Percentiles rank a stretch among this genome's conserved stretches.
phyloP scores from a whole-genome alignment of 2,797 vertebrate species.

The Corythornis leucogaster region DNA sequence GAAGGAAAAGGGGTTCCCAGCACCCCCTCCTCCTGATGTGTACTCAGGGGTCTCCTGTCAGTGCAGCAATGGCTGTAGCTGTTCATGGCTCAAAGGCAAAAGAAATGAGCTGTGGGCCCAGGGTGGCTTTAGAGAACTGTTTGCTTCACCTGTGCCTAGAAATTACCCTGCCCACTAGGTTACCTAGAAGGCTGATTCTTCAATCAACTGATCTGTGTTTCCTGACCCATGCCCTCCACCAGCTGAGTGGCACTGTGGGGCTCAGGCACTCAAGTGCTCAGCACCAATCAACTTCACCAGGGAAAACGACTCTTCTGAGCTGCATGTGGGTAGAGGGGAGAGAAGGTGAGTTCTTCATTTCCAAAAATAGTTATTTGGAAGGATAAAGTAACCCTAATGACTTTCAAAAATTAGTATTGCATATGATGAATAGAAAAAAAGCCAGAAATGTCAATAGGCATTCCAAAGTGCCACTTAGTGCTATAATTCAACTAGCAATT shows the following conservation, averaged over 20 bases:
- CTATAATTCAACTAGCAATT: slow-evolving; percentile 36
- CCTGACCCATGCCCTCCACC: background rate
- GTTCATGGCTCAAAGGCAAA: background rate
- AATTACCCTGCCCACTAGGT: background rate
- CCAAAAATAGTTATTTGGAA: background rate
- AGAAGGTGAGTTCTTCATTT: background rate
- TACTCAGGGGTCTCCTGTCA: background rate
- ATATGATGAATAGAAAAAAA: background rate
- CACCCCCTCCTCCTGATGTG: background rate
- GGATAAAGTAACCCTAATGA: slow-evolving; percentile 12
- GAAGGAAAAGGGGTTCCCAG: background rate
- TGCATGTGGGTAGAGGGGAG: rapidly evolving
- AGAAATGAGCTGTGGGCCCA: background rate
- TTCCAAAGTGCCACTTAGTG: slow-evolving; percentile 25
- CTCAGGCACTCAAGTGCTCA: background rate
- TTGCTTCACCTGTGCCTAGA: background rate
- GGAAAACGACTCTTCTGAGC: background rate
- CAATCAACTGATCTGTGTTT: rapidly evolving
- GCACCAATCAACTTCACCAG: background rate
- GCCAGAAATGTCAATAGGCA: background rate
- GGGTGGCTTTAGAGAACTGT: background rate
- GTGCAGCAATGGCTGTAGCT: background rate
- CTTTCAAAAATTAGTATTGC: background rate
- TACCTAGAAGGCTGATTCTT: background rate
- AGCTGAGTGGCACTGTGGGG: too few relatives aligned